phyloP scores from a whole-genome alignment of 2,797 vertebrate species.

The Glyptemys insculpta region DNA sequence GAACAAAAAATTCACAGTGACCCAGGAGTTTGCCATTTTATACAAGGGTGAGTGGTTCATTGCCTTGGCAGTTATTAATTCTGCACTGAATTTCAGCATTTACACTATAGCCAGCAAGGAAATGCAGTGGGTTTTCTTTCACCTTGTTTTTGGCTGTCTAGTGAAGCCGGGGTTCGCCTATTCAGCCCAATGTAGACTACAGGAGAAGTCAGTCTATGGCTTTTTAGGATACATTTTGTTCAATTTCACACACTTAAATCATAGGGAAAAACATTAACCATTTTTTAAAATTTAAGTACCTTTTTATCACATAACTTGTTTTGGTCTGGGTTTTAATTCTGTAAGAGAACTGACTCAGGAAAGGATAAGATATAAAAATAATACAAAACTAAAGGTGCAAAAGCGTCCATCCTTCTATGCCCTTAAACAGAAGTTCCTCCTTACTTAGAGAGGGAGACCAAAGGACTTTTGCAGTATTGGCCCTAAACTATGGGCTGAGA shows the following conservation, averaged over 20 bases:
- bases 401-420: background rate
- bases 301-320: background rate
- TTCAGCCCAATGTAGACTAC: background rate
- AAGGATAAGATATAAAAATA: background rate
- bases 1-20: background rate
- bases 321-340: background rate
- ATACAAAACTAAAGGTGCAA: background rate
- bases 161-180: background rate
- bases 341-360: background rate
- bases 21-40: background rate
- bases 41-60: background rate
- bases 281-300: background rate
- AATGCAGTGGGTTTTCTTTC: background rate
- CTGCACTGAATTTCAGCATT: too few relatives aligned
- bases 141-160: too few relatives aligned
- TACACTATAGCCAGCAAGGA: background rate
- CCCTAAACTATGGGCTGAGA: background rate
- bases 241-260: too few relatives aligned
- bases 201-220: background rate
- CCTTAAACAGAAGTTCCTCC: background rate
- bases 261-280: too few relatives aligned
- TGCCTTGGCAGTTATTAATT: background rate
- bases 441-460: background rate
- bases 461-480: background rate
- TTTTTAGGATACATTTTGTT: background rate